These are phyloP conservation scores for Leuciscus idus DNA, from an alignment of 2,113 vertebrate genomes.

Conservation along the genomic window DNA sequence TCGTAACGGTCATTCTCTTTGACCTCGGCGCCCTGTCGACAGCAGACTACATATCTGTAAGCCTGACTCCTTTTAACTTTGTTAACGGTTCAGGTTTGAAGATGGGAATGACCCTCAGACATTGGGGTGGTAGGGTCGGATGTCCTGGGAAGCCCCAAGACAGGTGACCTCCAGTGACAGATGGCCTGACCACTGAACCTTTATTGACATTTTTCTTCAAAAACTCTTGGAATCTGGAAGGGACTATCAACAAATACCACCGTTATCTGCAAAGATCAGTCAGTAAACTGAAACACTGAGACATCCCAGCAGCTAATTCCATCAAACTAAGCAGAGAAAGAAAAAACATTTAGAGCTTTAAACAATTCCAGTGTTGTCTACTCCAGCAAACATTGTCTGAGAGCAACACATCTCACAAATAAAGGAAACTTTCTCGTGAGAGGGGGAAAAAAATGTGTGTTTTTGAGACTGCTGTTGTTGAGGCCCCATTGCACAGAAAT, in stretches of 20 bases:
- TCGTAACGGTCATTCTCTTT: constrained; percentile 48
- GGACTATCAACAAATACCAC: background rate
- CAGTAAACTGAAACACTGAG: constrained; percentile 8
- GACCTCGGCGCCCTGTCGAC: constrained; percentile 37
- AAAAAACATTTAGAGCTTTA: constrained; percentile 17
- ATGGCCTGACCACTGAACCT: constrained; percentile 58
- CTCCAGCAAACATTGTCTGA: background rate
- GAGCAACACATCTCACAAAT: constrained; percentile 25
- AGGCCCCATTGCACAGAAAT: constrained; percentile 51
- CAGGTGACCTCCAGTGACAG: constrained; percentile 53
- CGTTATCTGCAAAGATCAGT: background rate
- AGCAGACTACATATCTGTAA: constrained; percentile 40
- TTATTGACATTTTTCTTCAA: background rate
- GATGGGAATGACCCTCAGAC: constrained; percentile 61
- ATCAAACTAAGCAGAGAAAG: background rate
- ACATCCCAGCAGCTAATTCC: constrained; percentile 1
- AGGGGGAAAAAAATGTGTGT: background rate
- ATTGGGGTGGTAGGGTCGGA: constrained; percentile 60
- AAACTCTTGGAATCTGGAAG: background rate
- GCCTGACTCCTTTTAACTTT: constrained; percentile 7
- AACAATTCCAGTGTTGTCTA: constrained; percentile 31
- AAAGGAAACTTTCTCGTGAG: constrained; percentile 40
- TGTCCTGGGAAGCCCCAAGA: constrained; percentile 68
- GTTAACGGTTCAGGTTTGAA: constrained; percentile 57
- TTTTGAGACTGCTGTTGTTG: constrained; percentile 45